Percentiles rank a stretch among this genome's conserved stretches.
Conservation (phyloP, 1,140 invertebrate species). For the Leptinotarsa lineolata region DNA sequence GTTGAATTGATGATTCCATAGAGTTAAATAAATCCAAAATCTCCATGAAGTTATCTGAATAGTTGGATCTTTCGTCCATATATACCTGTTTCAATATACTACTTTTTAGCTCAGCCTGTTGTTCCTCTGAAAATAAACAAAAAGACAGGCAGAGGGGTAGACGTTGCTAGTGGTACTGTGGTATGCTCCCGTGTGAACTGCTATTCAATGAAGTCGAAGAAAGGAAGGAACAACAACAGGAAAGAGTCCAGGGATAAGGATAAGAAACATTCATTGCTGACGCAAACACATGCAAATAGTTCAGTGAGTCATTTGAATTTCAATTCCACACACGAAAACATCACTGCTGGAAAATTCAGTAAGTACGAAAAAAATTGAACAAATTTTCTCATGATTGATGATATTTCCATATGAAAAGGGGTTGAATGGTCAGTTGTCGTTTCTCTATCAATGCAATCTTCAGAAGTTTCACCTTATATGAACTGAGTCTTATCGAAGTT, state of each 20-base stretch:
- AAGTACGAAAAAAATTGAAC: background rate
- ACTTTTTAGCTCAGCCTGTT: background rate
- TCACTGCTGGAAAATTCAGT: slow-evolving; percentile 7
- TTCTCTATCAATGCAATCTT: too few relatives aligned
- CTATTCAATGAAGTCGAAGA: background rate
- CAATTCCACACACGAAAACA: background rate
- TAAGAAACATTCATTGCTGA: background rate
- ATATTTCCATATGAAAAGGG: too few relatives aligned
- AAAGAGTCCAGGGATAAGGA: background rate
- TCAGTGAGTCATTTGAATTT: background rate
- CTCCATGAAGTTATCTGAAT: too few relatives aligned
- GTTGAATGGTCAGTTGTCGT: too few relatives aligned
- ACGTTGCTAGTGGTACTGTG: slow-evolving; percentile 44
- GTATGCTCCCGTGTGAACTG: slow-evolving; percentile 35
- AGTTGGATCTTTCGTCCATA: too few relatives aligned
- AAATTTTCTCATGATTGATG: too few relatives aligned
- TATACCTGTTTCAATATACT: too few relatives aligned
- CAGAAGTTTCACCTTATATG: too few relatives aligned
- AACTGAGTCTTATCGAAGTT: too few relatives aligned
- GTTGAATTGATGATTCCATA: too few relatives aligned
- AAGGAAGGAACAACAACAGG: background rate
- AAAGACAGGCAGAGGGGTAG: slow-evolving; percentile 45
- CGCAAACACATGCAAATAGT: background rate
- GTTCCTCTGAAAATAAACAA: slow-evolving; percentile 43
- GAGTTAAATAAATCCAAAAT: too few relatives aligned